Evolutionary conservation across 2,797 vertebrate species (phyloP).

Genomic region (Mus caroli): DNA sequence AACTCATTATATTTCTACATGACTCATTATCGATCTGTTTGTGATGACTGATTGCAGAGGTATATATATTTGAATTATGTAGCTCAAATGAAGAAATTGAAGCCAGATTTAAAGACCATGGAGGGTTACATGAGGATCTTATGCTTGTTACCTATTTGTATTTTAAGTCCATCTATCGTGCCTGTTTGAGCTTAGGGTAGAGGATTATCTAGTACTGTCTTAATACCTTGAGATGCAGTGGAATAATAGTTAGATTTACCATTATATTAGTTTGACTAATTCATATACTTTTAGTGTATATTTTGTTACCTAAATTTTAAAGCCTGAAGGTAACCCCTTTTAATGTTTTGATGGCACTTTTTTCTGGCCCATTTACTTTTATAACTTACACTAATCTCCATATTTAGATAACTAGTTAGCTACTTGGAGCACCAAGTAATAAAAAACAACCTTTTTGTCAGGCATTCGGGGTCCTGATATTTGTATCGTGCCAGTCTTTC

Average conservation of each 20-base stretch:
- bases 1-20: not conserved
- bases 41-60: not conserved
- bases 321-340: conserved; percentile 29
- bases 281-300: not conserved
- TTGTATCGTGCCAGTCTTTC: conserved; percentile 52
- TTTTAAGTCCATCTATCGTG: not conserved
- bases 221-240: not conserved
- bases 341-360: not conserved
- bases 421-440: not conserved
- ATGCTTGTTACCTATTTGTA: not conserved
- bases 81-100: conserved; percentile 45
- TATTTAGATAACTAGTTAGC: not conserved
- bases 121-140: not conserved
- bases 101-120: conserved; percentile 19
- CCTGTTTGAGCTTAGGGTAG: not conserved
- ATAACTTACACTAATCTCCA: not conserved
- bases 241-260: conserved; percentile 67
- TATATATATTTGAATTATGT: not conserved
- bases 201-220: not conserved
- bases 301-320: conserved; percentile 37
- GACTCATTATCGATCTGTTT: not conserved
- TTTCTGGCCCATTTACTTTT: not conserved
- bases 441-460: not conserved
- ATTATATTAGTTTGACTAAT: conserved; percentile 2
- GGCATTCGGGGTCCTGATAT: not conserved